Evolutionary conservation across 2,113 vertebrate species (phyloP).

Genomic region (Pluvialis apricaria): DNA sequence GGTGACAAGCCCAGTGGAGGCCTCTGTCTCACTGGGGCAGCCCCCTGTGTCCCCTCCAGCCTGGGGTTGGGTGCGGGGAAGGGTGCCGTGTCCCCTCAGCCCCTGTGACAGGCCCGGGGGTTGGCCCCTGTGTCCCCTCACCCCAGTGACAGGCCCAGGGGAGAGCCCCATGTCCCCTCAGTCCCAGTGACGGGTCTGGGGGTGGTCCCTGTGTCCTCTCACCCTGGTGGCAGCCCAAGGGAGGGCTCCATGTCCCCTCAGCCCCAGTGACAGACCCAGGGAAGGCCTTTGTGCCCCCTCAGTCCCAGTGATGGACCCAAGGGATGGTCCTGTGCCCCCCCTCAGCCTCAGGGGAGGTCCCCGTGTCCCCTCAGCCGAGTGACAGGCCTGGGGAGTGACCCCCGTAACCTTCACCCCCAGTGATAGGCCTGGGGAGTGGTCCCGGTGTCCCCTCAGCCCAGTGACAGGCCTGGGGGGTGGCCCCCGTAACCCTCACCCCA

Average conservation of each 20-base stretch:
- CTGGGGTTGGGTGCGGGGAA: accelerated
- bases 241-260: background rate
- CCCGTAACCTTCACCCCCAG: background rate
- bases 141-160: background rate
- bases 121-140: too few relatives aligned
- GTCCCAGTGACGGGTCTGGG: too few relatives aligned
- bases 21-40: background rate
- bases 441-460: background rate
- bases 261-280: background rate
- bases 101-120: accelerated
- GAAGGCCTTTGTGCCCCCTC: too few relatives aligned
- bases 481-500: background rate
- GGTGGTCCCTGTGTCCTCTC: background rate
- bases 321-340: too few relatives aligned
- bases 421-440: too few relatives aligned
- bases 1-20: too few relatives aligned
- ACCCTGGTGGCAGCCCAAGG: too few relatives aligned
- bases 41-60: background rate
- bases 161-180: background rate
- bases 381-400: too few relatives aligned
- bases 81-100: background rate
- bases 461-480: too few relatives aligned
- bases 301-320: too few relatives aligned
- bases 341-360: too few relatives aligned
- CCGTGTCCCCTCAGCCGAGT: too few relatives aligned